Conservation (phyloP, 2,113 vertebrate species). For the Crotalus tigris region DNA sequence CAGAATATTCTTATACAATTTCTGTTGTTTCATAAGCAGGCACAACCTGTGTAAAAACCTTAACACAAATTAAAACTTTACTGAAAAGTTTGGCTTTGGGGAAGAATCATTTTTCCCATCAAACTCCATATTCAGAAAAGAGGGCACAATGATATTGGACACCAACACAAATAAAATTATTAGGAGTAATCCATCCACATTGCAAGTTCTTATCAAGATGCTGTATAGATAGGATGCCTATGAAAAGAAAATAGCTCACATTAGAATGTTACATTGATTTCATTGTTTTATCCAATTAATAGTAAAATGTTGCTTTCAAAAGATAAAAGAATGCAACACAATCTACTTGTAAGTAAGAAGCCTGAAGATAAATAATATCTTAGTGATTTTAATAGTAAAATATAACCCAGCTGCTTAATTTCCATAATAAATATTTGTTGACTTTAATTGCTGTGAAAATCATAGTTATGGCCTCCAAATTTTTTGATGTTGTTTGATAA, state of each 20-base stretch:
- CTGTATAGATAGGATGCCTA: neutral
- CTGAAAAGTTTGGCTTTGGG: neutral
- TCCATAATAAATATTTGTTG: slow-evolving; percentile 28
- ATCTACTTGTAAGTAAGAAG: neutral
- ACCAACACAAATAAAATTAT: neutral
- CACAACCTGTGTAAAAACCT: neutral
- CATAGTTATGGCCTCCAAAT: slow-evolving; percentile 12
- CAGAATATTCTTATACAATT: neutral
- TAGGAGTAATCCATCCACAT: neutral
- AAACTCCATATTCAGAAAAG: neutral
- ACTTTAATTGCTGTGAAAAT: slow-evolving; percentile 34
- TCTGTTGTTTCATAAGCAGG: neutral
- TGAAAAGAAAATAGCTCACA: neutral
- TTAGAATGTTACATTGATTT: neutral
- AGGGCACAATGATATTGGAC: neutral
- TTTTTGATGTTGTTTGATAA: neutral
- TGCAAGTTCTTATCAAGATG: neutral
- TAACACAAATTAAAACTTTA: neutral
- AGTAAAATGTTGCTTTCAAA: neutral
- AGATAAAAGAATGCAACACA: neutral
- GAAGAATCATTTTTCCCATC: neutral
- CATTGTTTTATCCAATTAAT: neutral
- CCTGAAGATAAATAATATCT: slow-evolving; percentile 25
- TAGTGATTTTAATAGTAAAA: slow-evolving; percentile 10
- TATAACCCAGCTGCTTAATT: slow-evolving; percentile 34